Base-by-base conservation (phyloP, 92 coral and sea anemone species). In the Heliopora coerulea region DNA sequence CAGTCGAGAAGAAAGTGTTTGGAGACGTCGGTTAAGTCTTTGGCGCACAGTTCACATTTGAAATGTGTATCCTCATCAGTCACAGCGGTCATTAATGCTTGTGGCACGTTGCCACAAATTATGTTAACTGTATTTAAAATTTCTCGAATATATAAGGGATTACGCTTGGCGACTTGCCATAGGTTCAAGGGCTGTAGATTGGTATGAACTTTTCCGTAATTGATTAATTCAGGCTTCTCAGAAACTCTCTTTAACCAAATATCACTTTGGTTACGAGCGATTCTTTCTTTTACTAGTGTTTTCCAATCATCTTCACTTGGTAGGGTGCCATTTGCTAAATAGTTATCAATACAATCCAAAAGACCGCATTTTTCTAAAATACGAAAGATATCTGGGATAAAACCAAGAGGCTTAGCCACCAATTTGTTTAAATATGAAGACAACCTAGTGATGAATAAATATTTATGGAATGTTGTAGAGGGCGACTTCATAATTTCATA, bases 311-410 rank as follows among this genome's bases (percentile, higher is more conserved):
- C 17, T 23, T 28, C 61, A 28, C 30, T 23, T 28, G 28, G 61
- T 28, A 56, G 33, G 23, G 3, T 56, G 18, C 61, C 61, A 56
- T 14, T 28, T 3, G 28, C 17, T 17, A 56, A 3, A 31, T 56
- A 56, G 11, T 56, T 31, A 56, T 56, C 30, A 11, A 28, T 23
- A 31, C 23, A 56, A 23, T 28, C 33, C 18, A 28, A n/a, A n/a
- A n/a, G 61, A 3, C 23, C 33, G 15, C 23, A 56, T 31, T 56
- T 56, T 56, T 56, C 13, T 56, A 56, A 28, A 3, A 56, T 56
- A 11, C 33, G 61, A 23, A 56, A 23, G 3, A 56, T 23, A 28
- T 56, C 61, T 56, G 61, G 61, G 17, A 56, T 56, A 28, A 56
- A 56, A 17, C 61, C n/a, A n/a, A n/a, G n/a, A n/a, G n/a, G n/a